These are phyloP conservation scores for Dolichoris vasculosae DNA, from an alignment of 1,140 invertebrate species.

Conservation along the genomic window DNA sequence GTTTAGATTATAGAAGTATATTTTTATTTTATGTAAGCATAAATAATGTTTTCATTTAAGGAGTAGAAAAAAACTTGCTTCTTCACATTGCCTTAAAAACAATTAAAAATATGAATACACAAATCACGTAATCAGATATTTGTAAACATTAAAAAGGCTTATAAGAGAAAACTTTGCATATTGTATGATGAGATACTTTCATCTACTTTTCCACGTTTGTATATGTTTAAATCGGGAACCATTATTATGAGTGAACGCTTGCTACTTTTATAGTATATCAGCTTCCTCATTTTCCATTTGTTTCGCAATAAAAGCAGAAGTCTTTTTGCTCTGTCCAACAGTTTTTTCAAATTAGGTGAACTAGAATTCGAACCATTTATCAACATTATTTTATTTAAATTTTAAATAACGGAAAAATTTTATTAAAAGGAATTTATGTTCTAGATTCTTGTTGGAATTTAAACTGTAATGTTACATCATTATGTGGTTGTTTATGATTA, in stretches of 20 bases:
- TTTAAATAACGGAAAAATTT: not conserved
- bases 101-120: not conserved
- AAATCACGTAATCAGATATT: not conserved
- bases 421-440: not conserved
- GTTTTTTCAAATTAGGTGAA: constrained; percentile 16
- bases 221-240: too few relatives aligned
- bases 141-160: not conserved
- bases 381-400: not conserved
- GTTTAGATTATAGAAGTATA: not conserved
- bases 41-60: not conserved
- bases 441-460: not conserved
- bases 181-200: constrained; percentile 1
- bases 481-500: not conserved
- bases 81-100: not conserved
- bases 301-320: not conserved
- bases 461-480: not conserved
- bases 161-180: not conserved
- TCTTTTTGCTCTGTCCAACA: not conserved
- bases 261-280: not conserved
- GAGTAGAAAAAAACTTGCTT: not conserved
- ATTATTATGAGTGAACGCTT: not conserved
- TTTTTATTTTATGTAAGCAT: too few relatives aligned
- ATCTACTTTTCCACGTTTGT: not conserved
- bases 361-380: not conserved
- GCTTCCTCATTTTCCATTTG: not conserved